These are phyloP conservation scores for Cryptocephalus primarius DNA, from an alignment of 2,888 invertebrate genomes.

Conservation along the genomic window DNA sequence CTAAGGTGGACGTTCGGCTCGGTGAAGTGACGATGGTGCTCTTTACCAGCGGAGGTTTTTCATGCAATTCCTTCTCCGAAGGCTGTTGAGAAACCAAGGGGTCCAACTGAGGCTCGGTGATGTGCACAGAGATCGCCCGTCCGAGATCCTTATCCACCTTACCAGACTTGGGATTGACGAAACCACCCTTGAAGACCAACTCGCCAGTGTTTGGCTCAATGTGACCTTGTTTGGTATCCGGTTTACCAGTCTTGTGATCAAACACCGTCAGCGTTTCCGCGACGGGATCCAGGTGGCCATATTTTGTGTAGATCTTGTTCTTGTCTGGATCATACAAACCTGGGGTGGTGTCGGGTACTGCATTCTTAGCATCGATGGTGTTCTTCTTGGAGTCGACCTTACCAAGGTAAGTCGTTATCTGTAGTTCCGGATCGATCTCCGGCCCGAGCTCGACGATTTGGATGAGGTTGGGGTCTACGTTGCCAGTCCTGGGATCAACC, in stretches of 20 bases:
- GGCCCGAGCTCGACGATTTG: conserved; percentile 56
- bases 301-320: conserved; percentile 62
- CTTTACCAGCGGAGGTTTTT: conserved; percentile 10
- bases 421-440: conserved; percentile 57
- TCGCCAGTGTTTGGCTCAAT: conserved; percentile 60
- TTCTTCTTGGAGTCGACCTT: conserved; percentile 61
- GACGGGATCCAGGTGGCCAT: conserved; percentile 59
- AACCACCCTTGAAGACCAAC: conserved; percentile 54
- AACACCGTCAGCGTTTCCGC: conserved; percentile 54
- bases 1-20: conserved; percentile 8
- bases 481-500: conserved; percentile 49
- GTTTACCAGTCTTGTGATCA: conserved; percentile 46
- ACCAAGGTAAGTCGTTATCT: conserved; percentile 58
- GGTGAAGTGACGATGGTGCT: conserved; percentile 6
- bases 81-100: conserved; percentile 38
- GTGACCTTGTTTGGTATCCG: conserved; percentile 51
- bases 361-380: conserved; percentile 57
- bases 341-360: conserved; percentile 53
- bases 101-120: conserved; percentile 37
- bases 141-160: conserved; percentile 43
- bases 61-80: conserved; percentile 22
- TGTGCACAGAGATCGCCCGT: conserved; percentile 32
- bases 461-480: conserved; percentile 48
- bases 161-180: conserved; percentile 62
- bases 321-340: conserved; percentile 60